These are phyloP conservation scores for Formicarius rufipectus DNA, from an alignment of 2,113 vertebrate genomes.

Conservation along the genomic window DNA sequence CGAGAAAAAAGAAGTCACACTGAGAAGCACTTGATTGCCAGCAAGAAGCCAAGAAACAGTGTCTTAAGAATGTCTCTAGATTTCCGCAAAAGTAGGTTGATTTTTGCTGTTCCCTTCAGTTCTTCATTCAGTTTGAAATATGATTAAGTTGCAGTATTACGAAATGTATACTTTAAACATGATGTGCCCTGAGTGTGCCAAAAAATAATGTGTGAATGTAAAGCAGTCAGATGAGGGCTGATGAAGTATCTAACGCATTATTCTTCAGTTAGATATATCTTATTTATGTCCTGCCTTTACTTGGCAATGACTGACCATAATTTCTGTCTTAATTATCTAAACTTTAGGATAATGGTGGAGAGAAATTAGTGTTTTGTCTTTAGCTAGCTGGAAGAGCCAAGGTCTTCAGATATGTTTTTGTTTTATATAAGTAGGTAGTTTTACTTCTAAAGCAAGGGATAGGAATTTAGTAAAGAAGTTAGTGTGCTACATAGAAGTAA, in stretches of 20 bases:
- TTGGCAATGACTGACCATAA: not conserved
- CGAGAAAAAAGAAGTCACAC: slow-evolving; percentile 82
- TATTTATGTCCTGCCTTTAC: not conserved
- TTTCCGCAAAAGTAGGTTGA: slow-evolving; percentile 86
- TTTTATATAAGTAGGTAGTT: not conserved
- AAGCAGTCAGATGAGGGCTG: not conserved
- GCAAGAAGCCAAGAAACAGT: slow-evolving; percentile 77
- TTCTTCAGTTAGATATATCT: not conserved
- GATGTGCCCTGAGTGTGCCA: not conserved
- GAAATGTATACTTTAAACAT: not conserved
- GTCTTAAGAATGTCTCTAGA: slow-evolving; percentile 88
- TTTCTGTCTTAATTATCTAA: not conserved
- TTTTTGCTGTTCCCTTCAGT: not conserved
- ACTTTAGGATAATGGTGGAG: not conserved
- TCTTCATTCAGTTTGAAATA: not conserved
- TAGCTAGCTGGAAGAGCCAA: not conserved
- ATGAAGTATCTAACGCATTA: not conserved
- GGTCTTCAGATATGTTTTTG: not conserved
- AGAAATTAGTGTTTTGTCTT: not conserved
- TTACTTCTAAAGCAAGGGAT: not conserved
- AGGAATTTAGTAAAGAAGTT: not conserved
- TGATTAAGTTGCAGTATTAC: not conserved
- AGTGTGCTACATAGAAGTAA: not conserved
- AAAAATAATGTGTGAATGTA: not conserved
- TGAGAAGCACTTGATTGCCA: slow-evolving; percentile 73